Percentiles rank a stretch among this genome's conserved stretches.
Evolutionary conservation across 2,113 vertebrate genomes (phyloP).

Genomic region (Gymnocephalus cernua): DNA sequence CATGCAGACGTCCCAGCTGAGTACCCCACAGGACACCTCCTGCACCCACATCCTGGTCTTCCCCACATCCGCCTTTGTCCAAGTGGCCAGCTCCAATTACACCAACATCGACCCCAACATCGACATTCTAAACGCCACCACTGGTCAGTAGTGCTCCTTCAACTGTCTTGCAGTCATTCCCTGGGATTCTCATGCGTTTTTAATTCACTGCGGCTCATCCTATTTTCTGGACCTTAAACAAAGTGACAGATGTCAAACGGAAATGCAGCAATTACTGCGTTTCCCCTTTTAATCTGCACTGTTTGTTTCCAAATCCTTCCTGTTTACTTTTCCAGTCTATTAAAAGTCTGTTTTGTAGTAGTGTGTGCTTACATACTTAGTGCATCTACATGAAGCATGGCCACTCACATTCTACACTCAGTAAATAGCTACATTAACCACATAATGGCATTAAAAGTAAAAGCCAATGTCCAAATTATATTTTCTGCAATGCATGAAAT

Average conservation of each 20-base stretch:
- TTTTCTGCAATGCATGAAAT: background rate
- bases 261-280: constrained; percentile 7
- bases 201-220: background rate
- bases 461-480: background rate
- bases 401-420: background rate
- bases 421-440: background rate
- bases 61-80: constrained; percentile 95
- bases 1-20: constrained; percentile 97
- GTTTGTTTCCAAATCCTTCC: constrained; percentile 29
- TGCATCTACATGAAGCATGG: background rate
- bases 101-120: constrained; percentile 88
- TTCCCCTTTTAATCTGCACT: background rate
- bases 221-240: constrained; percentile 9
- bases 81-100: constrained; percentile 93
- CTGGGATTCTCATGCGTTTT: background rate
- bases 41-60: constrained; percentile 98
- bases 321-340: constrained; percentile 15
- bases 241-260: constrained; percentile 15
- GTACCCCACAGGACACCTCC: constrained; percentile 96
- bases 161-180: background rate
- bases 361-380: background rate
- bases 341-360: constrained; percentile 4
- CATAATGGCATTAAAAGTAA: background rate
- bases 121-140: constrained; percentile 95
- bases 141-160: constrained; percentile 81